phyloP scores from a whole-genome alignment of 2,888 invertebrate species.

The Mongoloraphidia duomilia region DNA sequence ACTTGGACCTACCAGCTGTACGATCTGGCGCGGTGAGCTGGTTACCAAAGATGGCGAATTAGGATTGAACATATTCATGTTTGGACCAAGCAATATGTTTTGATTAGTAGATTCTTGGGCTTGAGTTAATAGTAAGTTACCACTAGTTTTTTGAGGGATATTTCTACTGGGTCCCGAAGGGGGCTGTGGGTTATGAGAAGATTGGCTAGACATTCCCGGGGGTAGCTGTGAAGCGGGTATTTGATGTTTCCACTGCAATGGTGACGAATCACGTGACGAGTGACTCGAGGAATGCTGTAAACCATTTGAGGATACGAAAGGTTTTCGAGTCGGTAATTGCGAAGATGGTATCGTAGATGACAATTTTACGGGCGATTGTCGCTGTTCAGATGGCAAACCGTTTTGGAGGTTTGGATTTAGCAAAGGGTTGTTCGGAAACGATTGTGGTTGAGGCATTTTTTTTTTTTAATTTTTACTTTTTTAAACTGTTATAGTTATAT shows the following conservation, averaged over 20 bases:
- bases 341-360: too few relatives aligned
- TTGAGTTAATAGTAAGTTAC: conserved; percentile 3
- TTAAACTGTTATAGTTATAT: too few relatives aligned
- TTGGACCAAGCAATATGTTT: conserved; percentile 1
- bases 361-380: too few relatives aligned
- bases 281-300: conserved; percentile 19
- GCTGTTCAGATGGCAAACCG: too few relatives aligned
- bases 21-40: too few relatives aligned
- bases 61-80: not conserved
- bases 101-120: not conserved
- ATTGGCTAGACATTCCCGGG: conserved; percentile 14
- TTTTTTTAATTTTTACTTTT: too few relatives aligned
- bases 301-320: conserved; percentile 1
- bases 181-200: conserved; percentile 11
- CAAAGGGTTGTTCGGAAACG: too few relatives aligned
- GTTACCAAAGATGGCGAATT: not conserved
- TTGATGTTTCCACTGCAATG: conserved; percentile 20
- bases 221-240: conserved; percentile 25
- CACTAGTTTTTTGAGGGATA: not conserved
- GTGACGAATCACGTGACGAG: conserved; percentile 28
- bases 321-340: not conserved
- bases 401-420: too few relatives aligned
- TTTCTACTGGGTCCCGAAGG: conserved; percentile 8
- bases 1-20: too few relatives aligned
- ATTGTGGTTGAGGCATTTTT: too few relatives aligned